Conservation (phyloP, 1,140 invertebrate species). For the Dufourea novaeangliae region DNA sequence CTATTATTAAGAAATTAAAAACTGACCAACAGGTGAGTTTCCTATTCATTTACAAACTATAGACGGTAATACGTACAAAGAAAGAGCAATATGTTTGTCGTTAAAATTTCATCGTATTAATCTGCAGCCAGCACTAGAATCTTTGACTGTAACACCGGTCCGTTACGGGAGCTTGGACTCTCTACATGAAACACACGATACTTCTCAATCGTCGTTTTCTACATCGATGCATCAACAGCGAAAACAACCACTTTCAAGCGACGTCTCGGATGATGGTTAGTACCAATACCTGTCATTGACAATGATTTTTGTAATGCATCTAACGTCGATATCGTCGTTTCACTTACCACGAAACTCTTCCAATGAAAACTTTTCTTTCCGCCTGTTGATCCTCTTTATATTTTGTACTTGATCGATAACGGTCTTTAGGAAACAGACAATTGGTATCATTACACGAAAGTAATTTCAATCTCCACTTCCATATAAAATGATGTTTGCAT, state of each 20-base stretch:
- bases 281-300: constrained; percentile 39
- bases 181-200: constrained; percentile 82
- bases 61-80: no score
- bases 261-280: constrained; percentile 83
- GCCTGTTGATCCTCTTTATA: background rate
- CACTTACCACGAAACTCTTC: background rate
- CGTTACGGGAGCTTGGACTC: constrained; percentile 85
- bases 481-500: background rate
- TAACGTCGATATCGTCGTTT: background rate
- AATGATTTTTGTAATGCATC: background rate
- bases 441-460: background rate
- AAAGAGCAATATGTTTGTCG: no score
- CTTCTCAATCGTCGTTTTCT: constrained; percentile 69
- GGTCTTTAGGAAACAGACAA: background rate
- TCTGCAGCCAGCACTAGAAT: constrained; percentile 64
- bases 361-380: background rate
- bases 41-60: no score
- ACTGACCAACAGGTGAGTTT: constrained; percentile 77
- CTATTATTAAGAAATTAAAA: constrained; percentile 80
- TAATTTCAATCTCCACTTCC: background rate
- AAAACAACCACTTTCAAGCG: constrained; percentile 71
- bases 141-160: constrained; percentile 62
- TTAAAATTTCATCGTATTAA: no score
- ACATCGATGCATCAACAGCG: constrained; percentile 72
- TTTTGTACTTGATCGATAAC: no score